Evolutionary conservation across 2,888 invertebrate genomes (phyloP).

Genomic region (Plebejus anna): DNA sequence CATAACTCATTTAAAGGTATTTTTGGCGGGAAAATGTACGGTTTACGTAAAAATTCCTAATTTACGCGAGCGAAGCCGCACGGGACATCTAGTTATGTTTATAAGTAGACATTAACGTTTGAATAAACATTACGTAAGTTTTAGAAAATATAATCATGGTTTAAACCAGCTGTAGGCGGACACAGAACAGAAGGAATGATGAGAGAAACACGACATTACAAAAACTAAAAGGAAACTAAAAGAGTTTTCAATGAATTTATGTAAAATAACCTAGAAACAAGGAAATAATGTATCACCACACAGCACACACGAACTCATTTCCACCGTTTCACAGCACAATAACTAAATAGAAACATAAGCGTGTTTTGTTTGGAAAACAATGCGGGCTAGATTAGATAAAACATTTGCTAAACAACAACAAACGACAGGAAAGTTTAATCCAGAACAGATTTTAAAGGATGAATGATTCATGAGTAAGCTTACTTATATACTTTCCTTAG

Average conservation of each 20-base stretch:
- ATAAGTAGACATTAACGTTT: background rate
- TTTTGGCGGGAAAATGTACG: too few relatives aligned
- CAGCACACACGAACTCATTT: background rate
- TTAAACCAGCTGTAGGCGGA: background rate
- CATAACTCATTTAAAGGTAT: too few relatives aligned
- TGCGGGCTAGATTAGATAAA: slow-evolving; percentile 25
- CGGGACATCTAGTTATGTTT: background rate
- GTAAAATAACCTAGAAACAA: background rate
- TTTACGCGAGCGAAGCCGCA: too few relatives aligned
- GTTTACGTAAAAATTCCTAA: too few relatives aligned
- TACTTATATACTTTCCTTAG: too few relatives aligned
- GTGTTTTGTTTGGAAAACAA: slow-evolving; percentile 26
- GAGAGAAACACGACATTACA: background rate
- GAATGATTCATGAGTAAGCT: too few relatives aligned
- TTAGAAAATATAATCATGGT: background rate
- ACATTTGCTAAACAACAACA: slow-evolving; percentile 5
- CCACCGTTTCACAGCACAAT: slow-evolving; percentile 26
- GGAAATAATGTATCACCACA: slow-evolving; percentile 25
- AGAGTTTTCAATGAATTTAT: background rate
- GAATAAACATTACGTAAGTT: background rate
- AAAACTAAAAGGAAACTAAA: background rate
- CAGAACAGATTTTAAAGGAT: background rate
- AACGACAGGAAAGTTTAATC: background rate
- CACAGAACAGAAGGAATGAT: background rate
- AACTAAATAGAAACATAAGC: slow-evolving; percentile 26